Evolutionary conservation across 1,140 invertebrate species (phyloP), one percentile per base, ranked within the genome.

Genomic region (Phortica variegata): DNA sequence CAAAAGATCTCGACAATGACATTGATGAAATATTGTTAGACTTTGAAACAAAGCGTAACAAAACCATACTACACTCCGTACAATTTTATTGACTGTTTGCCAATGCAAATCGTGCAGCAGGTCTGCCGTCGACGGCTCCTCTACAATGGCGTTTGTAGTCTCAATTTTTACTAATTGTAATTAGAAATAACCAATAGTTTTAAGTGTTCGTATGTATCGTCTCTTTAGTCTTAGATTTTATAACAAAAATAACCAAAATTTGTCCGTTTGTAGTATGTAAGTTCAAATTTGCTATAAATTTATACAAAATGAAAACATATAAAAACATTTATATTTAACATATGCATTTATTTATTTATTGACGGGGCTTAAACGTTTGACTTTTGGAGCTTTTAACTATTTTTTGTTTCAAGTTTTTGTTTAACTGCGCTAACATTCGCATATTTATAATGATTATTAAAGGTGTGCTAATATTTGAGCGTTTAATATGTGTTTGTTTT

Each of bases 1-100:
- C 87, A 66, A 88, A 93, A 41, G 95, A 98, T 77, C 79, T 98
- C 54, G 95, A 98, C 65, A 95, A 97, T 83, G 94, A 97, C 69
- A 95, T 98, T 66, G 95, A 97, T 77, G 92, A 97, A 81, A 79
- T 97, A 36, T 78, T 98, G 21, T 90, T 93, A 66, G 90, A 96
- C 58, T 97, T 95, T 80, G 95, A 97, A 80, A 81, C 85, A 19
- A 90, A 91, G 78, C 87, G 86, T 63, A 83, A 90, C 57, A 79
- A 92, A 70, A 83, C 89, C 48, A 85, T 97, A 61, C 79, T 98
- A 41, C 95, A 97, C 74, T 91, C 91, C 54, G 87, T 96, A 52
- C 83, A 89, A 57, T 97, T 97, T 80, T 95, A 97, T 78, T 93
- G n/a, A n/a, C n/a, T n/a, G n/a, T n/a, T n/a, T n/a, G n/a, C n/a